Evolutionary conservation across 2,113 vertebrate genomes (phyloP).

Genomic region (Cnemophilus loriae): DNA sequence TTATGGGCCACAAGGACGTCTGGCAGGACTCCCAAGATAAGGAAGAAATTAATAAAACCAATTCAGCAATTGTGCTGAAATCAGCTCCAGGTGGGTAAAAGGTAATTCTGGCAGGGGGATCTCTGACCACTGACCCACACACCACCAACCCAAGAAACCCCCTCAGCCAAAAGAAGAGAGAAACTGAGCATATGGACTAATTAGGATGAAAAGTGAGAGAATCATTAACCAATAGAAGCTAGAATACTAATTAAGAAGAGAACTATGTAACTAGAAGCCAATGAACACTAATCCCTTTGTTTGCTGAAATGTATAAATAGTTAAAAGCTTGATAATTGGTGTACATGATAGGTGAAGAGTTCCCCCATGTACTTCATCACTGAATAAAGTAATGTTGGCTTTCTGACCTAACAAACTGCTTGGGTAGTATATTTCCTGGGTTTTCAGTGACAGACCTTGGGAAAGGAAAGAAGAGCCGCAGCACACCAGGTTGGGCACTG

Average conservation of each 20-base stretch:
- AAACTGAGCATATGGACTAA: background rate
- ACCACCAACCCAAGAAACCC: rapidly evolving
- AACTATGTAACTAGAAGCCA: too few species aligned
- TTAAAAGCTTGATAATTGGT: background rate
- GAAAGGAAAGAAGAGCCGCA: background rate
- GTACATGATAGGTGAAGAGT: too few species aligned
- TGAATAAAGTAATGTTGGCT: background rate
- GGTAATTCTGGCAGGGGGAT: background rate
- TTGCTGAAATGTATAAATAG: background rate
- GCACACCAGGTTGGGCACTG: background rate
- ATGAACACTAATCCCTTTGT: background rate
- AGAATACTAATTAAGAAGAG: background rate
- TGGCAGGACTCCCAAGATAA: background rate
- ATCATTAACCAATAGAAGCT: background rate
- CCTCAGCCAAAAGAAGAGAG: background rate
- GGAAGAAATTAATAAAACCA: background rate
- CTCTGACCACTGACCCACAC: background rate
- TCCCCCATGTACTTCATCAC: background rate
- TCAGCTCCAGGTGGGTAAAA: background rate
- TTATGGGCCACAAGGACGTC: background rate
- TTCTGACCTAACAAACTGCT: background rate
- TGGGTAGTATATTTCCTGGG: background rate
- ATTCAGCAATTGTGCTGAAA: background rate
- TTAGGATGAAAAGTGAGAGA: background rate
- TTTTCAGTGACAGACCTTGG: background rate